These are phyloP conservation scores for Hydrotaea cyrtoneurina DNA, from an alignment of 2,888 invertebrate genomes.

Conservation along the genomic window DNA sequence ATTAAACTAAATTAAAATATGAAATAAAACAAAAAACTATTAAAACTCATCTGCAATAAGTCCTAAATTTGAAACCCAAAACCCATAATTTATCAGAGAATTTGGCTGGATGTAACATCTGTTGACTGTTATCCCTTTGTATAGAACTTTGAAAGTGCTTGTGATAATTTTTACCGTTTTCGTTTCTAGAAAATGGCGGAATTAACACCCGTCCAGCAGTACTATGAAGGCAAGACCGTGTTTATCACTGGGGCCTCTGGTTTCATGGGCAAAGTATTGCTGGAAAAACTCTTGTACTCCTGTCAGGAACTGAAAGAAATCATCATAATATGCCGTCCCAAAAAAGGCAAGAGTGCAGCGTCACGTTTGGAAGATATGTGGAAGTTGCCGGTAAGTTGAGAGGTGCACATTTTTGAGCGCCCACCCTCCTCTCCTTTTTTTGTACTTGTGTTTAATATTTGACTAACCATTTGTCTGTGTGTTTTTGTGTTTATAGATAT, in stretches of 20 bases:
- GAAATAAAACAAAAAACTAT: no score
- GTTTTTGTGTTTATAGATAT: conserved; percentile 82
- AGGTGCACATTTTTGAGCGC: no score
- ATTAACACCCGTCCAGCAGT: conserved; percentile 83
- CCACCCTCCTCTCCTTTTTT: no score
- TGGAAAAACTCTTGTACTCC: conserved; percentile 86
- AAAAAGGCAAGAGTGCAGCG: conserved; percentile 85
- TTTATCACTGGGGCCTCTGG: conserved; percentile 85
- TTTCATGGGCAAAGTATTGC: conserved; percentile 84
- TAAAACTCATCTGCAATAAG: no score
- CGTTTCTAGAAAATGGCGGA: conserved; percentile 78
- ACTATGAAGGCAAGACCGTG: conserved; percentile 84
- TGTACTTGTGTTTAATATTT: no score
- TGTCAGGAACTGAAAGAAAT: conserved; percentile 84
- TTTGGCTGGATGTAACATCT: no score
- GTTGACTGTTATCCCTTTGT: no score
- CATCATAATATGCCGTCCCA: conserved; percentile 85
- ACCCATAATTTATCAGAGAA: no score
- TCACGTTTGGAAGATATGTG: conserved; percentile 86
- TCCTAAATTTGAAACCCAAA: no score
- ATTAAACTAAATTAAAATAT: no score
- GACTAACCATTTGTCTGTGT: conserved; percentile 56
- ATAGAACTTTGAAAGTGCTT: no score
- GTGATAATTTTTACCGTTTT: no score
- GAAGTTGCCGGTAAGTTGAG: conserved; percentile 85